Conservation (phyloP, 1,140 invertebrate species). For the Oncopeltus fasciatus region DNA sequence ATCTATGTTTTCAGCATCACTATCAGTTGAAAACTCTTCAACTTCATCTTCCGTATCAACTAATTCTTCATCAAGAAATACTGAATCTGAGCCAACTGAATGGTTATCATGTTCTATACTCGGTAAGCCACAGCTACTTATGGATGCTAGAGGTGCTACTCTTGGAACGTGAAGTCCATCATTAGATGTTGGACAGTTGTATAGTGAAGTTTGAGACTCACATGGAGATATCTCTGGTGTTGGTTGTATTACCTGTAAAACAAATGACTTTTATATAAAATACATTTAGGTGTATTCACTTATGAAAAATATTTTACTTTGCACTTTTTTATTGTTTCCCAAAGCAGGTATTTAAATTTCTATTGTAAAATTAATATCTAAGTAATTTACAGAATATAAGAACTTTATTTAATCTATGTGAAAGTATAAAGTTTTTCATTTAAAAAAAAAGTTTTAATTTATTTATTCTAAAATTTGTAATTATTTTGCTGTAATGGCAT, state of each 20-base stretch:
- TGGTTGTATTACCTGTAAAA: slow-evolving; percentile 45
- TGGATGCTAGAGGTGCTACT: slow-evolving; percentile 56
- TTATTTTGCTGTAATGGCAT: too few relatives aligned
- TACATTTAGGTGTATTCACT: too few relatives aligned
- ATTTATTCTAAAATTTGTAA: too few relatives aligned
- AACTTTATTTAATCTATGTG: too few relatives aligned
- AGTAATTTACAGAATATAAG: too few relatives aligned
- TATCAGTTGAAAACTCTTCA: slow-evolving; percentile 64
- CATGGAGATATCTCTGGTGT: slow-evolving; percentile 68
- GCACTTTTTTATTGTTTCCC: too few relatives aligned
- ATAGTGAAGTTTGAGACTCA: slow-evolving; percentile 46
- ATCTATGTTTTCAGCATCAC: slow-evolving; percentile 35
- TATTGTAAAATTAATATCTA: too few relatives aligned
- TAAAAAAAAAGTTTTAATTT: too few relatives aligned
- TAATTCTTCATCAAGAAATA: slow-evolving; percentile 44
- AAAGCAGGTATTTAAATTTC: too few relatives aligned
- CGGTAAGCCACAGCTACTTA: slow-evolving; percentile 51
- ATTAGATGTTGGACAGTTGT: slow-evolving; percentile 27
- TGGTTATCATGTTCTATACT: slow-evolving; percentile 20
- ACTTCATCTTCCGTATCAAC: slow-evolving; percentile 62
- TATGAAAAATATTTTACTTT: too few relatives aligned
- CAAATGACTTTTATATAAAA: too few relatives aligned
- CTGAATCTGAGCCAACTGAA: slow-evolving; percentile 55
- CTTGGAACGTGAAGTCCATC: slow-evolving; percentile 24
- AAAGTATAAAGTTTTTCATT: too few relatives aligned